A percentile compares a stretch with the other conserved stretches of the same genome.
These are phyloP conservation scores for Cebidichthys violaceus DNA, from an alignment of 2,113 vertebrate species.

Conservation along the genomic window DNA sequence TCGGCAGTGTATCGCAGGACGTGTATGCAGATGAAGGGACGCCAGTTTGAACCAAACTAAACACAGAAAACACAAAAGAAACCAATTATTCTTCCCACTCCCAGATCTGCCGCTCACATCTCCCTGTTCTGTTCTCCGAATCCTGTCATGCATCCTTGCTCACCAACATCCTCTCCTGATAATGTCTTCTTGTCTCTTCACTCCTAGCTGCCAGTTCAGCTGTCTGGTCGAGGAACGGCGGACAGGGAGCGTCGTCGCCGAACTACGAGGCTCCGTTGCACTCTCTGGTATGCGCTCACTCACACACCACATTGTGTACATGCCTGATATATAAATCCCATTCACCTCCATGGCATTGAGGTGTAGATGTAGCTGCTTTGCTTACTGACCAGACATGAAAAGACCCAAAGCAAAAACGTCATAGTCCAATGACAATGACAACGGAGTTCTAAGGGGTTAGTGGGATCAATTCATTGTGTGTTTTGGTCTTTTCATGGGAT, in stretches of 20 bases:
- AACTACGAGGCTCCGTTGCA: conserved; percentile 80
- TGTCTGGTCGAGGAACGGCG: conserved; percentile 79
- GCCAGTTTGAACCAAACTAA: not conserved
- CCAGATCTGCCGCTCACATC: not conserved
- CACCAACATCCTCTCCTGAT: not conserved
- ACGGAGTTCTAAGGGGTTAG: too few relatives aligned
- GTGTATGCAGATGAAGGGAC: not conserved
- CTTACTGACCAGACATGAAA: not conserved
- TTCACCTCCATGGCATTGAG: not conserved
- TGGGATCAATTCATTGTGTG: not conserved
- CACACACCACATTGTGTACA: not conserved
- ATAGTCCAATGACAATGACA: too few relatives aligned
- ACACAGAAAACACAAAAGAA: not conserved
- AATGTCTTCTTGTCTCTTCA: conserved; percentile 35
- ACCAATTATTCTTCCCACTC: not conserved
- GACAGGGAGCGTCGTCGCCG: conserved; percentile 76
- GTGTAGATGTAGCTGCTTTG: not conserved
- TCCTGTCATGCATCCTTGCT: not conserved
- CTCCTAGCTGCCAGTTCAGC: conserved; percentile 76
- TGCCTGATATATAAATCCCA: not conserved
- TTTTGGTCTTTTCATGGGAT: not conserved
- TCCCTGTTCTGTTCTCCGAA: not conserved
- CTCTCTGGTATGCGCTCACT: conserved; percentile 69
- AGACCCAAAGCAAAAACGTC: not conserved
- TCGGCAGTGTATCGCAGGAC: not conserved